Evolutionary conservation across 2,113 vertebrate species (phyloP).

Genomic region (Apteryx owenii): DNA sequence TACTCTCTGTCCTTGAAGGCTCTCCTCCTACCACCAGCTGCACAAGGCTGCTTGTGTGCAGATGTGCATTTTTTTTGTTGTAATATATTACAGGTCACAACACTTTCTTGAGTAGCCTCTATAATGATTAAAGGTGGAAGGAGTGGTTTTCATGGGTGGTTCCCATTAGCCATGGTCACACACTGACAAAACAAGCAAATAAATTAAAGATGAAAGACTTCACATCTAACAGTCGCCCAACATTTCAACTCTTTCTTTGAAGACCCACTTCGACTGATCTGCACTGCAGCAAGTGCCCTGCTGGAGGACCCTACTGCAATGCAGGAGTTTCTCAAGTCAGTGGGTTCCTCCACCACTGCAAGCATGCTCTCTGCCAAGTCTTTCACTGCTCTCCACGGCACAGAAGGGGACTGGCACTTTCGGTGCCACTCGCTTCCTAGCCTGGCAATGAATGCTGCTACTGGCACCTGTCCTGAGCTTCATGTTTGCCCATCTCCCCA

Average conservation of each 20-base stretch:
- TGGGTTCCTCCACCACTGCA: neutral
- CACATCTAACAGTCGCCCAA: neutral
- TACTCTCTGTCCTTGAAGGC: neutral
- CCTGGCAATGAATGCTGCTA: rapidly evolving
- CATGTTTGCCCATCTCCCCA: neutral
- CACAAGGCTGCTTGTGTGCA: constrained; percentile 47
- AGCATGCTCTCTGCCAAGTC: neutral
- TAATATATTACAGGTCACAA: constrained; percentile 34
- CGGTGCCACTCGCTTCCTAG: neutral
- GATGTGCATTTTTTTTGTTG: constrained; percentile 60
- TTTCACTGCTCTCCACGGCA: neutral
- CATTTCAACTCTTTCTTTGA: neutral
- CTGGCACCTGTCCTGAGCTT: neutral
- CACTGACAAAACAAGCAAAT: constrained; percentile 29
- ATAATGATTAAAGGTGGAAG: constrained; percentile 61
- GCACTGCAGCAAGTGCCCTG: neutral
- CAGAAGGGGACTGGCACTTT: neutral
- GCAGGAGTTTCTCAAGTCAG: neutral
- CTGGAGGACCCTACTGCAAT: rapidly evolving
- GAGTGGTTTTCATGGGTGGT: constrained; percentile 56
- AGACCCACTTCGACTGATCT: neutral
- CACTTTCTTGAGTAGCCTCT: constrained; percentile 57
- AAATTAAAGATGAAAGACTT: neutral
- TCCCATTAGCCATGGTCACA: constrained; percentile 35
- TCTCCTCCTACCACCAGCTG: constrained; percentile 47